phyloP scores from a whole-genome alignment of 2,888 invertebrate genomes.

The Silvanus unidentatus region DNA sequence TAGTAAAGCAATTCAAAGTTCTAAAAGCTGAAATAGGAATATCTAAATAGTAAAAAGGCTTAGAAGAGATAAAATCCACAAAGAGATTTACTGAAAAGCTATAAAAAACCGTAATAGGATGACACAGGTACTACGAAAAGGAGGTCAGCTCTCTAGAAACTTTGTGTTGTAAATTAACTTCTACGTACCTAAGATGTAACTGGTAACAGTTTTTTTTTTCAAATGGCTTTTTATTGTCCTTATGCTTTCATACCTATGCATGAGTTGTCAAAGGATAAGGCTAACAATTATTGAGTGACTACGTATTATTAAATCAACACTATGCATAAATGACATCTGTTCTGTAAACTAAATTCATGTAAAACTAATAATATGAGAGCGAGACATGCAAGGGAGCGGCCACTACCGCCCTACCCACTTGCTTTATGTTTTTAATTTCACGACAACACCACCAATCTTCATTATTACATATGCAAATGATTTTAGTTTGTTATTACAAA shows the following conservation, averaged over 20 bases:
- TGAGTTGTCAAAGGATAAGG: too few relatives aligned
- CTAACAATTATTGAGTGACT: too few relatives aligned
- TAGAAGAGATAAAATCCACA: constrained; percentile 22
- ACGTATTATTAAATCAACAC: background rate
- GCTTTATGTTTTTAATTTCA: constrained; percentile 2
- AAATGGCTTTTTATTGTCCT: too few relatives aligned
- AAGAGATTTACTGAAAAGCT: constrained; percentile 20
- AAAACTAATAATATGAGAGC: background rate
- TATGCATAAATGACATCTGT: background rate
- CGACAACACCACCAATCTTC: constrained; percentile 1
- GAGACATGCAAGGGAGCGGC: constrained; percentile 3
- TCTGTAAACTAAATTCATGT: constrained; percentile 1
- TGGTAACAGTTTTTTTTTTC: too few relatives aligned
- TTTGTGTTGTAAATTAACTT: constrained; percentile 22
- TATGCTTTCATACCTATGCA: background rate
- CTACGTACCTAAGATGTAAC: background rate
- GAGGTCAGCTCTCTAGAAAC: constrained; percentile 19
- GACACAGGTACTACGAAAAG: constrained; percentile 20
- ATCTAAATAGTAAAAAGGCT: constrained; percentile 15
- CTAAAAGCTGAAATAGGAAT: constrained; percentile 17
- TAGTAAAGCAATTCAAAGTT: constrained; percentile 14
- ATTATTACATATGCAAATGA: constrained; percentile 2
- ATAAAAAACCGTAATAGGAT: constrained; percentile 23
- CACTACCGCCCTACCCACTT: background rate
- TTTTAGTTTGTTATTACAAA: background rate